Base-by-base conservation (phyloP, 2,113 vertebrate species). In the Beaufortia kweichowensis region DNA sequence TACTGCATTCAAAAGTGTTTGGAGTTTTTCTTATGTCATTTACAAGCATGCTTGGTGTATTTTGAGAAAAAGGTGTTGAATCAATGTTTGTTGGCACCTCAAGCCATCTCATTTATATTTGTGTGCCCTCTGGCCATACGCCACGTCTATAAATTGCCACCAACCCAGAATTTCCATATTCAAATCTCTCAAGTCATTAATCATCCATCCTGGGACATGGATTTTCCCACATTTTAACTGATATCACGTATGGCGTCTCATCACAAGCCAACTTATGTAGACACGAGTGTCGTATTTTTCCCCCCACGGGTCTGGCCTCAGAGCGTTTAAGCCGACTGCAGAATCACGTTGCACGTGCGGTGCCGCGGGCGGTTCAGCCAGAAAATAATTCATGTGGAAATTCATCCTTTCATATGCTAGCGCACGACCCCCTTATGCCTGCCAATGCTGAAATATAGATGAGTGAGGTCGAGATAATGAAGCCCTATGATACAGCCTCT, bases 371-470 rank as follows among this genome's bases (percentile, higher is more conserved):
- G 10, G 2, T 71, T 72, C 24, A 2, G 53, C 9, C 24, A 43
- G 78, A 82, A 84, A 89, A 87, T 90, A 86, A 90, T 90, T 81
- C 82, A 89, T 87, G 88, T 89, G 87, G 84, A 90, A 89, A 90
- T 86, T 90, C 87, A 88, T 68, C 86, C 88, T 85, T 83, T 89
- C 87, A 88, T 86, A 84, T 78, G 86, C 81, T 84, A 80, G 83
- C 77, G 19, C 69, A 75, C 57, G 41, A 12, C 69, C 68, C 77
- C 81, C 71, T 83, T n/a, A 24, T 76, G 86, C 70, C 84, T 83
- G 77, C 75, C 59, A 83, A 78, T 62, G 21, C 87, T 90, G 86
- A 91, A 90, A 90, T 87, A 91, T 89, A 90, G 88, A 91, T 89
- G 87, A 90, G 86, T 14, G 59, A 48, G 60, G 14, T 21, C 61